Evolutionary conservation across 1,140 invertebrate species (phyloP).

Genomic region (Drosophila triauraria): DNA sequence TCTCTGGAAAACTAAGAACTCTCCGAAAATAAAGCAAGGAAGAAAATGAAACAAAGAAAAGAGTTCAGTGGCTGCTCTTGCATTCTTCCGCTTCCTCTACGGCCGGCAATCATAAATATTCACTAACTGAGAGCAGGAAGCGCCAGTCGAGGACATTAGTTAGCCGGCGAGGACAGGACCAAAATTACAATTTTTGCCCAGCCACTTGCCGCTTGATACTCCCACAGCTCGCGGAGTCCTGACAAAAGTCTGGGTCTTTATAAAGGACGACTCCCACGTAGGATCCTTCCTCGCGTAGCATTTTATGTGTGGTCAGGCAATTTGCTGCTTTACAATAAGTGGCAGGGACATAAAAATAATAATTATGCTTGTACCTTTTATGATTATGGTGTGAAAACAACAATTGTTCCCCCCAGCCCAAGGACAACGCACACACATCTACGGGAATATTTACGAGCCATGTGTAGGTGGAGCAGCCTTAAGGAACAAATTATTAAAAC

Average conservation of each 20-base stretch:
- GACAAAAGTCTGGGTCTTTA: slow-evolving; percentile 30
- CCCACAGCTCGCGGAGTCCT: neutral
- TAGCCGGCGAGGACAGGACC: slow-evolving; percentile 58
- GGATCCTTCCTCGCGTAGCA: slow-evolving; percentile 24
- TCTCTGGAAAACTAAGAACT: slow-evolving; percentile 17
- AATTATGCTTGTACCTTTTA: slow-evolving; percentile 83
- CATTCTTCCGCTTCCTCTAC: slow-evolving; percentile 37
- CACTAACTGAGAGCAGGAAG: slow-evolving; percentile 61
- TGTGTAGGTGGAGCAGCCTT: slow-evolving; percentile 60
- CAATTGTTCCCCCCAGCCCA: slow-evolving; percentile 60
- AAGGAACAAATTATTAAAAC: slow-evolving; percentile 81
- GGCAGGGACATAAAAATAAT: slow-evolving; percentile 83
- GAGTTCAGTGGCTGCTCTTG: slow-evolving; percentile 24
- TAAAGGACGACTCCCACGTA: slow-evolving; percentile 44
- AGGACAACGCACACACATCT: slow-evolving; percentile 47
- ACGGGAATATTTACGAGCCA: slow-evolving; percentile 70
- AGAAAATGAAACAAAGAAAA: slow-evolving; percentile 24
- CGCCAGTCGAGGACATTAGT: slow-evolving; percentile 49
- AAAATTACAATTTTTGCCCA: slow-evolving; percentile 69
- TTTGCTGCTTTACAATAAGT: slow-evolving; percentile 83
- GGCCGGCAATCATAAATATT: slow-evolving; percentile 66
- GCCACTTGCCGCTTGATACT: slow-evolving; percentile 15
- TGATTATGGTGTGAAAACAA: slow-evolving; percentile 84
- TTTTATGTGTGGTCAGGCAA: slow-evolving; percentile 78
- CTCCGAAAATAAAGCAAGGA: slow-evolving; percentile 25